Base-by-base conservation (phyloP, 2,888 invertebrate species). In the Sylvicola cinctus region DNA sequence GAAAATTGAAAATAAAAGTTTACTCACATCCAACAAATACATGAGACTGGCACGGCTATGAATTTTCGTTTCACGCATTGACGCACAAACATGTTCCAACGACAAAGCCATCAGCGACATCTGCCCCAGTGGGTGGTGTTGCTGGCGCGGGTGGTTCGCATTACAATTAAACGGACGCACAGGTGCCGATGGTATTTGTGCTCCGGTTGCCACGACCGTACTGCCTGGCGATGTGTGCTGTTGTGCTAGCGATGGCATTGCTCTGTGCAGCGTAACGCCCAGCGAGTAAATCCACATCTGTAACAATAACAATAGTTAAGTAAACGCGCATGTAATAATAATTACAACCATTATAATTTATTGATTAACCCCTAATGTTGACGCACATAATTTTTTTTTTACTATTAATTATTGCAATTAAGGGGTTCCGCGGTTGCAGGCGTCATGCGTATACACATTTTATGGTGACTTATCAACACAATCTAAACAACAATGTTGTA, bases 211-310 rank as follows among this genome's bases (percentile, higher is more conserved):
- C 17, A 16, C n/a, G n/a, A 30, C 14, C 4, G 30, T 30, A 17
- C 17, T 31, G 16, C 14, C n/a, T 16, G 16, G 16, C 17, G 16
- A 11, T 15, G 11, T 16, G 29, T 29, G 16, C 20, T 29, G 16
- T 34, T 29, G 16, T 29, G 17, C 5, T 33, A 12, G 8, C 17
- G 12, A 29, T 23, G 29, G 29, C 11, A 34, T 17, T 14, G 34
- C 16, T 14, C 23, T 26, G 13, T 32, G 31, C 20, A 69, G 49
- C 17, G 66, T 65, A 42, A 63, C 58, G 23, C 68, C 69, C 42
- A 69, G 48, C 33, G 65, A 65, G 47, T 61, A 68, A 46, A 69
- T 66, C 67, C 67, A 67, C 68, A 68, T 68, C 68, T 68, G 55
- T 36, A 58, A 60, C 43, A 40, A 39, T 37, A 39, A 25, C 13